Base-by-base conservation (phyloP, 2,113 vertebrate genomes). In the Circaetus gallicus region DNA sequence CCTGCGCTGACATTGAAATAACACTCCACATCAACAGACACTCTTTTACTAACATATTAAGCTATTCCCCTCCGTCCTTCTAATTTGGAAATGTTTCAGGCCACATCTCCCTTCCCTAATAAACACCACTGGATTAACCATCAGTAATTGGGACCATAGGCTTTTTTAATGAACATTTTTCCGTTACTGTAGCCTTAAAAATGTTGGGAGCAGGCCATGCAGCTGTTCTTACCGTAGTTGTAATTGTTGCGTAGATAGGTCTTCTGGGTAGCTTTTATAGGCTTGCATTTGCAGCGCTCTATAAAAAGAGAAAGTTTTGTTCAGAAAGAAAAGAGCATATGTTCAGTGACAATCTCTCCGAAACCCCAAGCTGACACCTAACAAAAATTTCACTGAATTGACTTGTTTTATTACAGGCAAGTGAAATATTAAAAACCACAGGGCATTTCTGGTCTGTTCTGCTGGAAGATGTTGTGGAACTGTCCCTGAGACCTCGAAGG, bases 191-290 rank as follows among this genome's bases (percentile, higher is more conserved):
- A 78, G 55, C 34, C 52, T 13, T 20, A 14, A 8, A 36, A 49
- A 7, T 1, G 7, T 4, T 76, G 61, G 59, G 90, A 65, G 18
- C 70, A 18, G 36, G 34, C 31, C 69, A n/a, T 1, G 31, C 83
- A 89, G 55, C 77, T 74, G 67, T 11, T 92, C 99, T 99, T 96
- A 99, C 99, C 99, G 1, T 99, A 99, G 97, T 99, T 99, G 52
- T 99, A 99, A 97, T 99, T 99, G 97, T 99, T 99, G 95, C 97
- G 99, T 77, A 98, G 76, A 59, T 99, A 99, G 34, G 98, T 99
- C 98, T 99, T 99, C 96, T 98, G 97, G 73, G 87, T 96, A 45
- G 99, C 98, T 97, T 97, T 98, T 40, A 99, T 93, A 7, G 97
- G 96, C 87, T 99, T 99, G 97, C 99, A 99, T 91, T 97, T 99